Percentiles rank a stretch among this genome's conserved stretches.
Conservation (phyloP, 2,797 vertebrate species). For the Poecilia wingei region DNA sequence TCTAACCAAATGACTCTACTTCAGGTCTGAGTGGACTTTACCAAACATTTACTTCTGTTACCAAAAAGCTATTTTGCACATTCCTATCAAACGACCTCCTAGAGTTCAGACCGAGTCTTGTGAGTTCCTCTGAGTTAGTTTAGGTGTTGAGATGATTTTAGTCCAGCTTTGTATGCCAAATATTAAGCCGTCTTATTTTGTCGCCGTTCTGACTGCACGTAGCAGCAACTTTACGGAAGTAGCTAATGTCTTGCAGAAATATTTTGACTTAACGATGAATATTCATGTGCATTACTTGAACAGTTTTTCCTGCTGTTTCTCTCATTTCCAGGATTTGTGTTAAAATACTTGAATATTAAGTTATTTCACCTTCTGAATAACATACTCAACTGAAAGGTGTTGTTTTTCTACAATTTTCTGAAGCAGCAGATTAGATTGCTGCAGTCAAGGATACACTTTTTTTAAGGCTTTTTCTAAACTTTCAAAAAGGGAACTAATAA, state of each 20-base stretch:
- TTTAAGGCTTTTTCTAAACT: neutral
- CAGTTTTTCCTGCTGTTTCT: neutral
- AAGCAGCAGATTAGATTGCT: neutral
- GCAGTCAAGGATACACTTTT: neutral
- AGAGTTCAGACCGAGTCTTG: neutral
- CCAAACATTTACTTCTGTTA: neutral
- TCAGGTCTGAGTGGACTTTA: neutral
- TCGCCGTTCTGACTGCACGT: neutral
- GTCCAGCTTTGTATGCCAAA: neutral
- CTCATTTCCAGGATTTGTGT: neutral
- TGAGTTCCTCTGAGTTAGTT: neutral
- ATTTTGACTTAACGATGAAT: neutral
- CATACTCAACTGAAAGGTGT: neutral
- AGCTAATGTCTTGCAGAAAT: neutral
- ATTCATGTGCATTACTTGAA: neutral
- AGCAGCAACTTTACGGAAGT: neutral
- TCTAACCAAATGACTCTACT: neutral
- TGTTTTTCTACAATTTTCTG: neutral
- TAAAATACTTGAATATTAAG: no score
- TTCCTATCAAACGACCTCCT: neutral
- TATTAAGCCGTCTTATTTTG: neutral
- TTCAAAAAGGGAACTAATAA: neutral
- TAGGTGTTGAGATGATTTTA: neutral
- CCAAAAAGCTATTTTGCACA: neutral
- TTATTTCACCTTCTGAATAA: neutral